phyloP scores from a whole-genome alignment of 2,113 vertebrate species.

The Reinhardtius hippoglossoides region DNA sequence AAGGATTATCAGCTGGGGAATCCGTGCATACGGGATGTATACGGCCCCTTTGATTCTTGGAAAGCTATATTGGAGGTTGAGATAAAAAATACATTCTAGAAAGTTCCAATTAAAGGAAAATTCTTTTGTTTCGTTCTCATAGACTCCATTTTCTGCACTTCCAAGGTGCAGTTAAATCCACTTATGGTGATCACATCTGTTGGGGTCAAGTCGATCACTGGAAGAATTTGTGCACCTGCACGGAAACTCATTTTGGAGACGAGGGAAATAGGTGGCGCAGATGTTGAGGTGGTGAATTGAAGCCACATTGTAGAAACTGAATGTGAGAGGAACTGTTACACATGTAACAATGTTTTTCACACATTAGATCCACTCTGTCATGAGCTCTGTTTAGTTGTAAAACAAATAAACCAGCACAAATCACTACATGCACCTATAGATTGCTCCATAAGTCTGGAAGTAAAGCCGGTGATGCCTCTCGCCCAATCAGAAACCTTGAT shows the following conservation, averaged over 20 bases:
- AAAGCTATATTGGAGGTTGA: not conserved
- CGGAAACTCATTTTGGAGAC: not conserved
- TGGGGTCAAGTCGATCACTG: not conserved
- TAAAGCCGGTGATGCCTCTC: not conserved
- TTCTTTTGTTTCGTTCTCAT: not conserved
- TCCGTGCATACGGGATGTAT: slow-evolving; percentile 4
- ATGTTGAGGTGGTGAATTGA: not conserved
- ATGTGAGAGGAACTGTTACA: too few species aligned
- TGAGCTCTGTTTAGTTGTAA: too few species aligned
- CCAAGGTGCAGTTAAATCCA: not conserved
- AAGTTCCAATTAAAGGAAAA: not conserved
- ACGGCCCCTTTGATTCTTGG: not conserved
- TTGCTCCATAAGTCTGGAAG: not conserved
- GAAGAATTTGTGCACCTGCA: not conserved
- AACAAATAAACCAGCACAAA: too few species aligned
- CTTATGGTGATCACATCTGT: not conserved
- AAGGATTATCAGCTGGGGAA: not conserved
- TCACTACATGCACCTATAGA: not conserved
- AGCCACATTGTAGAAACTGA: too few species aligned
- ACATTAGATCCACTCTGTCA: too few species aligned
- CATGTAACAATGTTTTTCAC: too few species aligned
- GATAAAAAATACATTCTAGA: not conserved
- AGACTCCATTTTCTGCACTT: not conserved
- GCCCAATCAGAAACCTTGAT: not conserved
- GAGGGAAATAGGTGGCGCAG: too few species aligned